Conservation (phyloP, 2,888 invertebrate genomes). For the Netelia inedita region DNA sequence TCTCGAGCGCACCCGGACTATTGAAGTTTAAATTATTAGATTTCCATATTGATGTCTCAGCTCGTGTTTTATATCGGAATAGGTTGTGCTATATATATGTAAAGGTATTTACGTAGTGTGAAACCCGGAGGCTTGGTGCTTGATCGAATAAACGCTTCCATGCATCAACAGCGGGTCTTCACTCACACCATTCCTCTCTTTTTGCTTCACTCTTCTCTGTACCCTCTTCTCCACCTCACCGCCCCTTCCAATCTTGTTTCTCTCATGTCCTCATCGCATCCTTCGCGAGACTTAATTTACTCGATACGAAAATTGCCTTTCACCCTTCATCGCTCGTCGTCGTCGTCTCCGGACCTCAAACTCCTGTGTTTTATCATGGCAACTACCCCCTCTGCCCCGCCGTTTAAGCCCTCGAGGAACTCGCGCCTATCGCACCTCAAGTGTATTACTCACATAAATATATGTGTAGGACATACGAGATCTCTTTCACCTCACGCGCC, state of each 20-base stretch:
- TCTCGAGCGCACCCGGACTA: slow-evolving; percentile 18
- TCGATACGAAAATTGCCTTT: slow-evolving; percentile 71
- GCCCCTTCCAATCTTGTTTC: slow-evolving; percentile 46
- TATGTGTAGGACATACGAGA: slow-evolving; percentile 41
- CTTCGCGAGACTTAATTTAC: slow-evolving; percentile 66
- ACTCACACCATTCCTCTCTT: slow-evolving; percentile 24
- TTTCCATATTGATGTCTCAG: slow-evolving; percentile 65
- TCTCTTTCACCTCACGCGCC: slow-evolving; percentile 46
- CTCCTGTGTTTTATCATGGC: slow-evolving; percentile 32
- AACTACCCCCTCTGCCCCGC: neutral
- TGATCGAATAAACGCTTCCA: slow-evolving; percentile 65
- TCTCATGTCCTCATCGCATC: slow-evolving; percentile 53
- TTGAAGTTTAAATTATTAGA: slow-evolving; percentile 64
- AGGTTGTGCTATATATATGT: slow-evolving; percentile 17
- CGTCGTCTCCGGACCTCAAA: slow-evolving; percentile 38
- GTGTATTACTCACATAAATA: slow-evolving; percentile 17
- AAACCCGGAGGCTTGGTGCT: slow-evolving; percentile 46
- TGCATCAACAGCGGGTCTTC: slow-evolving; percentile 60
- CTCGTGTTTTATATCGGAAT: slow-evolving; percentile 56
- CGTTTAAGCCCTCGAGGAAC: slow-evolving; percentile 1
- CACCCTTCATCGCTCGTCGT: slow-evolving; percentile 61
- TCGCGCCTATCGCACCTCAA: slow-evolving; percentile 38
- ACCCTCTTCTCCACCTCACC: neutral
- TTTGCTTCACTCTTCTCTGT: slow-evolving; percentile 12
- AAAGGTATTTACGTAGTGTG: neutral